A percentile compares a stretch with the other conserved stretches of the same genome.
Conservation (phyloP, 2,113 vertebrate species). For the Triplophysa rosa region DNA sequence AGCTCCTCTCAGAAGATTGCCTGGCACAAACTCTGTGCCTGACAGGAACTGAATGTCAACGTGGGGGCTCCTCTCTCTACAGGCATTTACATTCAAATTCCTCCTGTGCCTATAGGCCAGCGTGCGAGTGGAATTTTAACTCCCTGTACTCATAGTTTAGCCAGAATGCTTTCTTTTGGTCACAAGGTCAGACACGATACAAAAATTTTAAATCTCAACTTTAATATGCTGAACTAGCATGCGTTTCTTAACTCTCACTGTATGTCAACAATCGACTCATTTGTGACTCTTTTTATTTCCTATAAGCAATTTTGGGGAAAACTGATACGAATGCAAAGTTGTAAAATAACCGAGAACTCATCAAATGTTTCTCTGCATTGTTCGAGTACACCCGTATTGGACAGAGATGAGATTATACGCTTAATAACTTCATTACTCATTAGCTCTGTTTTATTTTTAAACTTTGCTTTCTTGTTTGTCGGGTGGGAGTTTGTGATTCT, state of each 20-base stretch:
- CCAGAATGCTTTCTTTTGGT: not conserved
- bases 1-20: constrained; percentile 53
- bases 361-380: not conserved
- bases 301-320: too few species aligned
- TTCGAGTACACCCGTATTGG: not conserved
- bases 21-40: constrained; percentile 59
- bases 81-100: constrained; percentile 72
- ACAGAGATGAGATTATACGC: constrained; percentile 14
- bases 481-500: constrained; percentile 53
- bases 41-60: constrained; percentile 63
- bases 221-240: too few species aligned
- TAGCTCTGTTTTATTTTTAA: constrained; percentile 5
- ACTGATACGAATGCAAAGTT: too few species aligned
- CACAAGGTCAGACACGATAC: not conserved
- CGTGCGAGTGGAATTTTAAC: constrained; percentile 55
- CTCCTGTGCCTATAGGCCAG: constrained; percentile 14
- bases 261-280: too few species aligned
- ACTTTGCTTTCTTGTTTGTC: constrained; percentile 12
- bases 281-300: too few species aligned
- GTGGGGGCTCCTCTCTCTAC: constrained; percentile 58
- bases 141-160: constrained; percentile 14
- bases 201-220: too few species aligned
- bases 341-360: too few species aligned
- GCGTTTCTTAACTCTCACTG: too few species aligned
- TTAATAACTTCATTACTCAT: constrained; percentile 27